These are phyloP conservation scores for Holothuria glaberrima DNA, from an alignment of 35 echinoderm and acorn worm genomes.

Conservation along the genomic window DNA sequence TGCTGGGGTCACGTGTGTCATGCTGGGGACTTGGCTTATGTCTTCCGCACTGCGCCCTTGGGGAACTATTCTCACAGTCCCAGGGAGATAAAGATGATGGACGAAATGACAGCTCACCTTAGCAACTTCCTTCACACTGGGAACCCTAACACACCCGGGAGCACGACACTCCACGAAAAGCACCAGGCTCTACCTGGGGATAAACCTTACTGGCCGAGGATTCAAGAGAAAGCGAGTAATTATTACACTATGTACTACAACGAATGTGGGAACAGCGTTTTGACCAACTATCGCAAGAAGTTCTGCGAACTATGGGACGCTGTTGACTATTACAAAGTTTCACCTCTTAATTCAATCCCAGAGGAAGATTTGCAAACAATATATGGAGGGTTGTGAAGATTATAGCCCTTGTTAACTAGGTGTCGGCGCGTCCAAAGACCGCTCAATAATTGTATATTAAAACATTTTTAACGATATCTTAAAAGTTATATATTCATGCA, in stretches of 20 bases:
- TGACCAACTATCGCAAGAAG: slow-evolving; percentile 40
- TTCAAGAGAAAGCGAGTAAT: slow-evolving; percentile 37
- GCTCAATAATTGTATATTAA: too few relatives aligned
- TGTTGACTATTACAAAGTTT: slow-evolving; percentile 39
- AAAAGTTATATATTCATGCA: too few relatives aligned
- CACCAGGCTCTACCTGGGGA: slow-evolving; percentile 38
- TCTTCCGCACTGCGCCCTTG: slow-evolving; percentile 53
- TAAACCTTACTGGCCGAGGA: slow-evolving; percentile 49
- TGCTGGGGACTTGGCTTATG: slow-evolving; percentile 35
- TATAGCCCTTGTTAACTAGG: too few relatives aligned
- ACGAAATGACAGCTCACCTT: slow-evolving; percentile 46
- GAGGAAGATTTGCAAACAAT: background rate
- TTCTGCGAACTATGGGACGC: slow-evolving; percentile 46
- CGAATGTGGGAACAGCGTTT: slow-evolving; percentile 41
- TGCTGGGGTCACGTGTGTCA: slow-evolving; percentile 58
- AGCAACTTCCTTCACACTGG: slow-evolving; percentile 65
- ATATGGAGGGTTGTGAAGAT: too few relatives aligned
- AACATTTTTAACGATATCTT: too few relatives aligned
- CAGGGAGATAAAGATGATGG: slow-evolving; percentile 24
- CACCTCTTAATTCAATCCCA: slow-evolving; percentile 43
- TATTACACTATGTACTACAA: slow-evolving; percentile 46
- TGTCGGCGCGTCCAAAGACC: too few relatives aligned
- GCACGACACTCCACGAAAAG: background rate
- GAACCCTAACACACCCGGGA: slow-evolving; percentile 56
- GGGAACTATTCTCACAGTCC: slow-evolving; percentile 42